Percentiles rank a stretch among this genome's conserved stretches.
Evolutionary conservation across 1,140 invertebrate genomes (phyloP).

Genomic region (Scaptomyza montana): DNA sequence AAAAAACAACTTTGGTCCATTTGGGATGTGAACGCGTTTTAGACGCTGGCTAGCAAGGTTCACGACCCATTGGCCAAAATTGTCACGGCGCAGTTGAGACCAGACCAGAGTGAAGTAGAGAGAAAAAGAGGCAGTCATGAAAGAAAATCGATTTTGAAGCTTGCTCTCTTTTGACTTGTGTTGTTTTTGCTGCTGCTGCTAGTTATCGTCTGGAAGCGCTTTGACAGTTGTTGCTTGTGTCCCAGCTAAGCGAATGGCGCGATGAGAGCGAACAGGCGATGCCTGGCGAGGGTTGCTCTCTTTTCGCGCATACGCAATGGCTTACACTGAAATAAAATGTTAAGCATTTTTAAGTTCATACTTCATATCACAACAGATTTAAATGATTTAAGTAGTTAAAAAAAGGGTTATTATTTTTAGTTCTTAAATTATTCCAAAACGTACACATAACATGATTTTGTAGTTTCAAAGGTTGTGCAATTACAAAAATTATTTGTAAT

Average conservation of each 20-base stretch:
- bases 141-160: constrained; percentile 68
- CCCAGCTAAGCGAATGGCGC: constrained; percentile 13
- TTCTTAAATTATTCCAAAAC: no score
- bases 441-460: no score
- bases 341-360: neutral
- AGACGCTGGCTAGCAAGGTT: constrained; percentile 67
- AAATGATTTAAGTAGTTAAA: no score
- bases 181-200: constrained; percentile 39
- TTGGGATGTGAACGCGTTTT: constrained; percentile 61
- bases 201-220: constrained; percentile 61
- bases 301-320: constrained; percentile 68
- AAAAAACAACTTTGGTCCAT: constrained; percentile 50
- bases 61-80: constrained; percentile 67
- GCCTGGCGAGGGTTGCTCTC: neutral
- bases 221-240: constrained; percentile 52
- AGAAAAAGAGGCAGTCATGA: constrained; percentile 21
- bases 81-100: constrained; percentile 60
- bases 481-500: no score
- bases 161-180: constrained; percentile 14
- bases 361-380: no score
- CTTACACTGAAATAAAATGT: constrained; percentile 47
- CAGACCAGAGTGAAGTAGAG: constrained; percentile 26
- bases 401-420: no score
- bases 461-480: no score
- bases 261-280: constrained; percentile 5